phyloP scores from a whole-genome alignment of 2,797 vertebrate genomes.

The Phataginus tetradactyla region DNA sequence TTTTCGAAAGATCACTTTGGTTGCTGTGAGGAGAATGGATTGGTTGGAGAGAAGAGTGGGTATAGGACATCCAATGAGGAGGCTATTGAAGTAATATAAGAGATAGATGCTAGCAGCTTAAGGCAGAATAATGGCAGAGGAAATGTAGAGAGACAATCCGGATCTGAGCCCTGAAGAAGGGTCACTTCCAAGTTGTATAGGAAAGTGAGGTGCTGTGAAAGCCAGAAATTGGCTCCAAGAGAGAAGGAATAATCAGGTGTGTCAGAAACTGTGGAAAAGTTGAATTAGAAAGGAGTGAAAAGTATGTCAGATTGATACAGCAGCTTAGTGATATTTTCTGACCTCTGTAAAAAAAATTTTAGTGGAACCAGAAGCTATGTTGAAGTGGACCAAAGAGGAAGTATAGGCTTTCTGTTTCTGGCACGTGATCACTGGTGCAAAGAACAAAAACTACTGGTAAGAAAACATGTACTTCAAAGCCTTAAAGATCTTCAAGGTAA shows the following conservation, averaged over 20 bases:
- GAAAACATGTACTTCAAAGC: background rate
- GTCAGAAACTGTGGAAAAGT: conserved; percentile 1
- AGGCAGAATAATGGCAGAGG: background rate
- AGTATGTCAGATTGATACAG: conserved; percentile 17
- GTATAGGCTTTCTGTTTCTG: conserved; percentile 33
- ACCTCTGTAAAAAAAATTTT: conserved; percentile 31
- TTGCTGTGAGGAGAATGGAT: background rate
- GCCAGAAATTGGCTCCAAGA: conserved; percentile 4
- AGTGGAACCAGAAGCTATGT: background rate
- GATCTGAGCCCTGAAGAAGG: background rate
- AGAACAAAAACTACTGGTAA: background rate
- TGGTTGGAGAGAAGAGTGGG: background rate
- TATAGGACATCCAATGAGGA: background rate
- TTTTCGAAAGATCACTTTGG: background rate
- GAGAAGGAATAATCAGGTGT: background rate
- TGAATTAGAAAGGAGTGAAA: conserved; percentile 39
- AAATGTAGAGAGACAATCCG: background rate
- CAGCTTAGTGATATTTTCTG: conserved; percentile 13
- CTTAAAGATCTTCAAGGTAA: background rate
- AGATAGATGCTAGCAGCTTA: background rate
- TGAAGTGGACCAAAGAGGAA: background rate
- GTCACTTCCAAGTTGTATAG: background rate
- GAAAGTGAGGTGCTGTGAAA: background rate
- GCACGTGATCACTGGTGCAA: background rate
- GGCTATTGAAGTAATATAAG: background rate